Evolutionary conservation across 2,888 invertebrate species (phyloP).

Genomic region (Tipula vernalis): DNA sequence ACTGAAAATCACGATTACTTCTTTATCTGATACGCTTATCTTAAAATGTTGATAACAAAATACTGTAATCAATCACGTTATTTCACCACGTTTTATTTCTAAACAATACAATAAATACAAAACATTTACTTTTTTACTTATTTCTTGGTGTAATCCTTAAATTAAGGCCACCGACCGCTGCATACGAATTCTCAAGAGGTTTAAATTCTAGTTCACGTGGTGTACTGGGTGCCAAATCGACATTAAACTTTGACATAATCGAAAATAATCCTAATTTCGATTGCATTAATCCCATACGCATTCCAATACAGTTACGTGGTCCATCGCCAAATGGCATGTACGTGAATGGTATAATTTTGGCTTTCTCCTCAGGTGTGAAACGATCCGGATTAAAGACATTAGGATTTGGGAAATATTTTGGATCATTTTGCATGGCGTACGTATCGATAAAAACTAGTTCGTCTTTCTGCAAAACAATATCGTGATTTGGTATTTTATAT

Average conservation of each 20-base stretch:
- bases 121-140: background rate
- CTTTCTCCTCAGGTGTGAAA: background rate
- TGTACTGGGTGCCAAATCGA: background rate
- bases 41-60: too few species aligned
- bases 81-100: background rate
- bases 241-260: background rate
- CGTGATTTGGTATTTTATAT: background rate
- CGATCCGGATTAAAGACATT: conserved; percentile 11
- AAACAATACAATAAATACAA: background rate
- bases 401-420: conserved; percentile 12
- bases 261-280: background rate
- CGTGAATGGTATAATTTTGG: background rate
- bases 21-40: too few species aligned
- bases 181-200: background rate
- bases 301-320: conserved; percentile 13
- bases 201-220: background rate
- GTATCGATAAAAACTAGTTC: background rate
- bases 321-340: conserved; percentile 14
- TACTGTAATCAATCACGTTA: background rate
- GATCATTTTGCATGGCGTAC: conserved; percentile 10
- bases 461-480: background rate
- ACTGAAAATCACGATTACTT: too few species aligned
- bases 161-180: background rate
- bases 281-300: background rate
- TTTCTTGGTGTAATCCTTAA: background rate